A percentile compares a stretch with the other conserved stretches of the same genome.
phyloP scores from a whole-genome alignment of 2,113 vertebrate species.

The Phyllopteryx taeniolatus region DNA sequence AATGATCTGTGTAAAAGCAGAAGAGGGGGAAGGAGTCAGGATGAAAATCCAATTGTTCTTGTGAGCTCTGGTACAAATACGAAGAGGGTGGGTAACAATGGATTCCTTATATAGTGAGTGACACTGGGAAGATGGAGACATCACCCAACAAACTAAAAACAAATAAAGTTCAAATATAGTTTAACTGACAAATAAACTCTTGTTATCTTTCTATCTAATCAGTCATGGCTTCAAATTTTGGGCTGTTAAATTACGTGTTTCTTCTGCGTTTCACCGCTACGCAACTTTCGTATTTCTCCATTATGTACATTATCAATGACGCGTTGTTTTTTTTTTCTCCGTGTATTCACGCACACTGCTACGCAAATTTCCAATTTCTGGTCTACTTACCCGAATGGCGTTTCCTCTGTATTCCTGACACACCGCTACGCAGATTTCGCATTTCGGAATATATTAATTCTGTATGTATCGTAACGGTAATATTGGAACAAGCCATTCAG shows the following conservation, averaged over 20 bases:
- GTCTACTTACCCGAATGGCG: neutral
- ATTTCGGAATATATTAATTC: too few species aligned
- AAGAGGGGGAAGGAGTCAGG: constrained; percentile 28
- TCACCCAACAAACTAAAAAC: constrained; percentile 30
- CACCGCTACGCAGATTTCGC: neutral
- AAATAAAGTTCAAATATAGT: neutral
- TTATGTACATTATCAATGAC: neutral
- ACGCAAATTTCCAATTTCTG: neutral
- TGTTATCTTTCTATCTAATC: neutral
- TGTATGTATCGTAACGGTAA: neutral
- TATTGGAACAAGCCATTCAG: neutral
- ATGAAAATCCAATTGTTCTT: neutral
- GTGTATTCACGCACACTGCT: neutral
- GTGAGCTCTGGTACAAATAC: constrained; percentile 6
- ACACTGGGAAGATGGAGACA: constrained; percentile 50
- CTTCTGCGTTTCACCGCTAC: neutral
- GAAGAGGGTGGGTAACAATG: constrained; percentile 46
- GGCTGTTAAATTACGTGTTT: neutral
- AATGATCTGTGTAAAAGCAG: constrained; percentile 82
- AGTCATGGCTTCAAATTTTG: neutral
- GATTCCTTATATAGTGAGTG: constrained; percentile 39
- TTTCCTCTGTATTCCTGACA: neutral
- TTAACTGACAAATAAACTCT: neutral
- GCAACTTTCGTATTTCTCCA: neutral
- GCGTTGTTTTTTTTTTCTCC: neutral